Base-by-base conservation (phyloP, 2,888 invertebrate genomes). In the Scaptomyza reducta region DNA sequence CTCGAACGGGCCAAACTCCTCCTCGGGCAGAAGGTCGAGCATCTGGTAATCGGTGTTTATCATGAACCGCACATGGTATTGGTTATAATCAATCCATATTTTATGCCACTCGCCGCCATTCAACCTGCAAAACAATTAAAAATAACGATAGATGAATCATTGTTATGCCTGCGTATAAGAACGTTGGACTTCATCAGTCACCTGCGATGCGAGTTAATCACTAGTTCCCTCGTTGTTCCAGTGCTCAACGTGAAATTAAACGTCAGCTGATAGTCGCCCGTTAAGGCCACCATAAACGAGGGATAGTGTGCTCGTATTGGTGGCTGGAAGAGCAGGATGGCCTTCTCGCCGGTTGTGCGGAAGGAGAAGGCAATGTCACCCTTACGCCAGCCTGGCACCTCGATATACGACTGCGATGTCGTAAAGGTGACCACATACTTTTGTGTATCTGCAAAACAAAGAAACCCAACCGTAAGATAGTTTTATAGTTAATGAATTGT, bases 91-190 rank as follows among this genome's bases (percentile, higher is more conserved):
- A 69, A 98, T 97, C 96, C 97, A 97, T 74, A 98, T 95, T 92
- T 97, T 97, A 91, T 98, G 98, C 98, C 98, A 98, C 90, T 97
- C 97, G 1, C 98, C 98, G 53, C 96, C 96, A 90, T 97, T 98
- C 49, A 98, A 93, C 89, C 95, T 95, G 46, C 96, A 66, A n/a
- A 22, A 25, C 58, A 94, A 70, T 63, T 42, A 40, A 16, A 40
- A 1, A 35, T 6, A 66, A 40, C 14, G 33, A 54, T 47, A 47
- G 53, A 38, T 31, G n/a, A 2, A 13, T 38, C 38, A 38, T 38
- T 38, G 14, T 38, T 14, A 38, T 14, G 14, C n/a, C 35, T 1
- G n/a, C 35, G n/a, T 2, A n/a, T 9, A 14, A 9, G 5, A 1
- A 45, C 33, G 49, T 1, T 38, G 22, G 11, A 50, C 1, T 6